Evolutionary conservation across 2,797 vertebrate genomes (phyloP).

Genomic region (Notolabrus celidotus): DNA sequence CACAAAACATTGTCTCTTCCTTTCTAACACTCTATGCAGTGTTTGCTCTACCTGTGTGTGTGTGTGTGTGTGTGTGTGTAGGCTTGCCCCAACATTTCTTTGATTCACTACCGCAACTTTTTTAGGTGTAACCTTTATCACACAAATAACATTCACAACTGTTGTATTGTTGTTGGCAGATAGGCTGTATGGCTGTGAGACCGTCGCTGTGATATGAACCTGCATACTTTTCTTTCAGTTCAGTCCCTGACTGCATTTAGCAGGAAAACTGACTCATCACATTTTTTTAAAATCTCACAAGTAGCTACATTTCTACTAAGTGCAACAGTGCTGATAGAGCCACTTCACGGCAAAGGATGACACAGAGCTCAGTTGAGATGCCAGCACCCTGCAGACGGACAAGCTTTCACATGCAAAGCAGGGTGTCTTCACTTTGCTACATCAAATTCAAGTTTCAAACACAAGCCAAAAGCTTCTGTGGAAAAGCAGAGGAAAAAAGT

Average conservation of each 20-base stretch:
- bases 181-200: background rate
- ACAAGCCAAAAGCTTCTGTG: background rate
- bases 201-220: background rate
- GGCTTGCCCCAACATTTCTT: too few relatives aligned
- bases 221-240: background rate
- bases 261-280: background rate
- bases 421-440: constrained; percentile 1
- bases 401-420: constrained; percentile 41
- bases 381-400: background rate
- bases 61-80: background rate
- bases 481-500: background rate
- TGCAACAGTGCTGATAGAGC: background rate
- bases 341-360: background rate
- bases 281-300: background rate
- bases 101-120: background rate
- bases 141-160: background rate
- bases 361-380: background rate
- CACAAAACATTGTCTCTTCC: background rate
- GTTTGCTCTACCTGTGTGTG: background rate
- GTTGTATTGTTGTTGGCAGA: constrained; percentile 17
- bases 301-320: background rate
- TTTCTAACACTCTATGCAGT: background rate
- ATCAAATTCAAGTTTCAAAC: background rate
- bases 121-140: constrained; percentile 21
- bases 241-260: background rate